Base-by-base conservation (phyloP, 2,797 vertebrate species). In the Betta splendens region DNA sequence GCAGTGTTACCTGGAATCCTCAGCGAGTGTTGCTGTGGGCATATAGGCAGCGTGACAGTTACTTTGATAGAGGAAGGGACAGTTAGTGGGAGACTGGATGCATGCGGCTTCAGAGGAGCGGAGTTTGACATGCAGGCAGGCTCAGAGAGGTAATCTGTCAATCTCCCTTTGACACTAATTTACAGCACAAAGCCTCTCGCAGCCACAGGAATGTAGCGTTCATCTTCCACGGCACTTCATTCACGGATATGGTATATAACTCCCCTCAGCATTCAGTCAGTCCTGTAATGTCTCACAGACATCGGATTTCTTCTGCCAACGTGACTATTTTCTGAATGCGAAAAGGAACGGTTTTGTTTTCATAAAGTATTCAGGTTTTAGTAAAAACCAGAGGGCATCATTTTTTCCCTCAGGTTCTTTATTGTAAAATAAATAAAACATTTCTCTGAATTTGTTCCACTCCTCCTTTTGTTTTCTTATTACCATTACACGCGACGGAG, bases 81-180 rank as follows among this genome's bases (percentile, higher is more conserved):
- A 57, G 58, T 67, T 53, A 22, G 63, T 16, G 49, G 75, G 50
- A 72, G 72, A 64, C 61, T 29, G 22, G 64, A 60, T 35, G 9
- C 55, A 25, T 67, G 47, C 49, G 60, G 55, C 64, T 79, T 78
- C 70, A 64, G 53, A 76, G 72, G 43, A 80, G 75, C 46, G 57
- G 42, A 66, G 67, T 70, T 80, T 83, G 77, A 85, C 64, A 44
- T 63, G 42, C 62, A 64, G 65, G 45, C 69, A 47, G 73, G 42
- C 79, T 70, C 45, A 49, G 42, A 70, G 71, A 77, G 55, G 69
- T 78, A 57, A 85, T 87, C 78, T 64, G 77, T 79, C 83, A 74
- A 57, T 83, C 77, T 82, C 56, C 42, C 51, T 75, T 70, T 81
- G 81, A 86, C 78, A 66, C 54, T 70, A 60, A 85, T 82, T 80